Conservation (phyloP, 2,888 invertebrate genomes). For the Rosalia funebris region DNA sequence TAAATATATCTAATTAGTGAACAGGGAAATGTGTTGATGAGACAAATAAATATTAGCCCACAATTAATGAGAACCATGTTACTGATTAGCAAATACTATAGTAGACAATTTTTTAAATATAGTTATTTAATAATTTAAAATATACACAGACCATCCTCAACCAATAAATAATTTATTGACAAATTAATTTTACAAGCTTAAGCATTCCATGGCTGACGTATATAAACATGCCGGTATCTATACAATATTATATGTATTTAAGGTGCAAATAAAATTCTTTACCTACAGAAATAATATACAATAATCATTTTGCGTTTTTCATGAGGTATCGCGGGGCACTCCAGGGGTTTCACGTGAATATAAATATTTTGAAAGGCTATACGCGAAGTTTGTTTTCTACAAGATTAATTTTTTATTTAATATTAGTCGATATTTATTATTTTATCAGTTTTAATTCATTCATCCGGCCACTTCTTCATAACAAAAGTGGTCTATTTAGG, state of each 20-base stretch:
- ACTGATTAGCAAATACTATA: not conserved
- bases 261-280: constrained; percentile 4
- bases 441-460: not conserved
- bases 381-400: not conserved
- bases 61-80: not conserved
- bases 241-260: not conserved
- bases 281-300: not conserved
- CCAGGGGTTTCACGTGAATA: not conserved
- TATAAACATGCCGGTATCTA: not conserved
- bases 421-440: not conserved
- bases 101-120: not conserved
- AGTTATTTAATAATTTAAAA: not conserved
- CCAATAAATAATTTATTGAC: not conserved
- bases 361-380: not conserved
- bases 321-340: not conserved
- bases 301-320: not conserved
- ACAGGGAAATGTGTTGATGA: not conserved
- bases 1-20: not conserved
- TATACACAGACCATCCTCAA: not conserved
- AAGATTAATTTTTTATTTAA: not conserved
- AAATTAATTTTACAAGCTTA: not conserved
- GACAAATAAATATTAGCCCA: not conserved
- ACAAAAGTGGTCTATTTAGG: too few species aligned
- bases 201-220: not conserved
- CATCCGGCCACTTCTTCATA: too few species aligned